Evolutionary conservation across 2,797 vertebrate genomes (phyloP).

Genomic region (Acanthopagrus latus): DNA sequence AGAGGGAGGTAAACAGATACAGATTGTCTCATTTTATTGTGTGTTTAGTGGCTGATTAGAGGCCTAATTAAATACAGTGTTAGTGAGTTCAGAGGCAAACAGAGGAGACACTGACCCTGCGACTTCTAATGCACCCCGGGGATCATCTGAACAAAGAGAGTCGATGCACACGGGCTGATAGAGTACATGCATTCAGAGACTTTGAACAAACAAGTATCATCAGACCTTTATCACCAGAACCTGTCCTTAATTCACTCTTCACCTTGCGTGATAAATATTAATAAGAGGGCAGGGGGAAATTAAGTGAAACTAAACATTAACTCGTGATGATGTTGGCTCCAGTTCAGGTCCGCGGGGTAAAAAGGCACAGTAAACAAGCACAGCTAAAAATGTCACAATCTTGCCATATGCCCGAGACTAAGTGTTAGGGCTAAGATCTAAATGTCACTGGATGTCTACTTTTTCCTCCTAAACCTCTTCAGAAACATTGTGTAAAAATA

Average conservation of each 20-base stretch:
- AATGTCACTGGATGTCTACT: neutral
- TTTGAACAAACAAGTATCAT: slow-evolving; percentile 81
- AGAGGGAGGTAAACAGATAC: slow-evolving; percentile 83
- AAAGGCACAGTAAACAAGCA: slow-evolving; percentile 8
- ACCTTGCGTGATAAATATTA: slow-evolving; percentile 69
- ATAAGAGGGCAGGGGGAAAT: slow-evolving; percentile 52
- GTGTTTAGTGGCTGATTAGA: slow-evolving; percentile 87
- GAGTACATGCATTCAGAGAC: slow-evolving; percentile 75
- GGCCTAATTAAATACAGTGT: slow-evolving; percentile 85
- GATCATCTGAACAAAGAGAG: slow-evolving; percentile 80
- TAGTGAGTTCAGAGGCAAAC: slow-evolving; percentile 80
- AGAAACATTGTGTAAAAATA: neutral
- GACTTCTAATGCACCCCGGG: slow-evolving; percentile 73
- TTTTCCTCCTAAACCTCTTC: neutral
- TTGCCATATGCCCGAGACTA: neutral
- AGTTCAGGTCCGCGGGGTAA: slow-evolving; percentile 34
- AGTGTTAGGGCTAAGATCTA: neutral
- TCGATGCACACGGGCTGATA: slow-evolving; percentile 72
- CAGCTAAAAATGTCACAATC: slow-evolving; percentile 1
- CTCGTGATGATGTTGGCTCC: slow-evolving; percentile 40
- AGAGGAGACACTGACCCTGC: slow-evolving; percentile 84
- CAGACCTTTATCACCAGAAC: slow-evolving; percentile 73
- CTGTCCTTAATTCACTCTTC: slow-evolving; percentile 76
- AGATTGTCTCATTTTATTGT: slow-evolving; percentile 84
- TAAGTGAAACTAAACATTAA: slow-evolving; percentile 59